Percentiles rank a stretch among this genome's conserved stretches.
These are phyloP conservation scores for Colletes collaris DNA, from an alignment of 2,888 invertebrate species.

Conservation along the genomic window DNA sequence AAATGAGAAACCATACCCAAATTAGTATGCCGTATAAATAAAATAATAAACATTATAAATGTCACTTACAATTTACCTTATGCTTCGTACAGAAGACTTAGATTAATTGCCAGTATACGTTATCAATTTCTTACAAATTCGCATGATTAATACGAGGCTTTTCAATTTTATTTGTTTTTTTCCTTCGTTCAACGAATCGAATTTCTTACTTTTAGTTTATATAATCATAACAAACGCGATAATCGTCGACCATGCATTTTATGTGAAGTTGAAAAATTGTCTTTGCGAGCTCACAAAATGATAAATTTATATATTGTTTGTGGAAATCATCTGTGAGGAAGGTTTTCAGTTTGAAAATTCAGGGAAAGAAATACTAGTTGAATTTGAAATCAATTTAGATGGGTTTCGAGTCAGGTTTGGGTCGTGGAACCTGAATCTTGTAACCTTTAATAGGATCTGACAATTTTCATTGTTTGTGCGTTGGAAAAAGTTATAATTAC, in stretches of 20 bases:
- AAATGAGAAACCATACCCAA: conserved; percentile 25
- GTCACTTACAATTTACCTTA: conserved; percentile 29
- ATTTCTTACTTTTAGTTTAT: conserved; percentile 14
- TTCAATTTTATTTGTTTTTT: conserved; percentile 29
- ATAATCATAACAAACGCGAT: conserved; percentile 28
- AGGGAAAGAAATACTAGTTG: conserved; percentile 4
- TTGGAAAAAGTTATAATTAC: too few species aligned
- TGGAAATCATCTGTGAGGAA: conserved; percentile 13
- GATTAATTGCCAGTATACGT: conserved; percentile 18
- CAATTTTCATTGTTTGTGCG: too few species aligned
- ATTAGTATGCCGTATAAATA: conserved; percentile 19
- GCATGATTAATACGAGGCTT: conserved; percentile 20
- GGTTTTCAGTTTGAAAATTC: conserved; percentile 13
- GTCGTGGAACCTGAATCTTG: too few species aligned
- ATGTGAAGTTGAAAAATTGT: conserved; percentile 5
- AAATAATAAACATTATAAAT: conserved; percentile 27
- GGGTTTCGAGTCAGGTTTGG: too few species aligned
- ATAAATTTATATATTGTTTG: conserved; percentile 10
- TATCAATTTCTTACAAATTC: conserved; percentile 22
- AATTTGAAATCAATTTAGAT: not conserved
- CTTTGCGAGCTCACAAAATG: not conserved
- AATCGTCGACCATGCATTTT: conserved; percentile 25
- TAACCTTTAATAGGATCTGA: too few species aligned
- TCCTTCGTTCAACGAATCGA: conserved; percentile 7
- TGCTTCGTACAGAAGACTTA: conserved; percentile 21